Evolutionary conservation across 2,797 vertebrate genomes (phyloP).

Genomic region (Craterocephalus amniculus): DNA sequence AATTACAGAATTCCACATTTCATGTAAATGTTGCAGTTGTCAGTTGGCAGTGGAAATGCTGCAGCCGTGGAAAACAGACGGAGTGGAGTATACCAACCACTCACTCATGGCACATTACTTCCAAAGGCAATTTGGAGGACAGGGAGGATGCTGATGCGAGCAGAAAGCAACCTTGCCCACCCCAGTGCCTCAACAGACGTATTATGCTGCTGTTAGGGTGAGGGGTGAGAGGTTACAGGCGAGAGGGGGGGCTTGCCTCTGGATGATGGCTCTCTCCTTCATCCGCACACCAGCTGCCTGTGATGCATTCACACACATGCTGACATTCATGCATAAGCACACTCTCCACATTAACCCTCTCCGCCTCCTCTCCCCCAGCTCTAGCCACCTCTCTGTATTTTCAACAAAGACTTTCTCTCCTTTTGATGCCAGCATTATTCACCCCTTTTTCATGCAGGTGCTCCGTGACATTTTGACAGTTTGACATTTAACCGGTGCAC

Average conservation of each 20-base stretch:
- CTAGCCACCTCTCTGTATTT: slow-evolving; percentile 49
- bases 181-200: slow-evolving; percentile 62
- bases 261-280: slow-evolving; percentile 64
- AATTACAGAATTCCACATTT: slow-evolving; percentile 9
- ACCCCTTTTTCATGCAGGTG: slow-evolving; percentile 57
- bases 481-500: slow-evolving; percentile 50
- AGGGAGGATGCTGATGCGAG: slow-evolving; percentile 75
- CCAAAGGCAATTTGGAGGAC: slow-evolving; percentile 72
- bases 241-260: slow-evolving; percentile 48
- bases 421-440: slow-evolving; percentile 53
- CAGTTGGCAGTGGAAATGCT: slow-evolving; percentile 24
- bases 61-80: slow-evolving; percentile 38
- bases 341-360: slow-evolving; percentile 69
- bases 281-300: slow-evolving; percentile 73
- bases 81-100: slow-evolving; percentile 30
- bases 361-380: slow-evolving; percentile 40
- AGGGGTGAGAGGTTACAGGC: slow-evolving; percentile 71
- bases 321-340: slow-evolving; percentile 73
- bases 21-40: slow-evolving; percentile 10
- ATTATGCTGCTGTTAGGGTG: slow-evolving; percentile 75
- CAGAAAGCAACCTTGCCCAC: slow-evolving; percentile 68
- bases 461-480: too few relatives aligned
- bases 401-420: slow-evolving; percentile 55
- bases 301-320: slow-evolving; percentile 47
- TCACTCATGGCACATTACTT: slow-evolving; percentile 38